Evolutionary conservation across 2,797 vertebrate genomes (phyloP).

Genomic region (Rhinophrynus dorsalis): DNA sequence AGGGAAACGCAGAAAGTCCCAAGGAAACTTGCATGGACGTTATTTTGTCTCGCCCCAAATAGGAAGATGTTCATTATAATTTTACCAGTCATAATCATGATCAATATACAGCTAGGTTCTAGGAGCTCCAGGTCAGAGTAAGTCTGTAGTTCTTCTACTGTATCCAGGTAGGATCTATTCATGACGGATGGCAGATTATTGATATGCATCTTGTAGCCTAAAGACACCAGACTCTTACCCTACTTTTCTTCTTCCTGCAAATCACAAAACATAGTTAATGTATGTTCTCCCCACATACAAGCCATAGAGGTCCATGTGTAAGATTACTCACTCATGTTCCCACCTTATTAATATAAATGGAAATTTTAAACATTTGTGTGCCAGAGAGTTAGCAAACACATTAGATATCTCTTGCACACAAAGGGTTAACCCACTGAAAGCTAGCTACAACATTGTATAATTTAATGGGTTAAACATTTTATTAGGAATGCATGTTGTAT

Average conservation of each 20-base stretch:
- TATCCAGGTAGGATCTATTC: not conserved
- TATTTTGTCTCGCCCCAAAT: constrained; percentile 64
- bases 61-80: constrained; percentile 71
- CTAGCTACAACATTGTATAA: too few relatives aligned
- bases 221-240: not conserved
- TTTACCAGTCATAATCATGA: constrained; percentile 75
- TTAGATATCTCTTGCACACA: too few relatives aligned
- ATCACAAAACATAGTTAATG: not conserved
- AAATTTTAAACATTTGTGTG: too few relatives aligned
- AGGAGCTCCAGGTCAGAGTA: constrained; percentile 1
- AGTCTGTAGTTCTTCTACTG: not conserved
- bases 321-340: too few relatives aligned
- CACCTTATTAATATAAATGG: too few relatives aligned
- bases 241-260: constrained; percentile 1
- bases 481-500: too few relatives aligned
- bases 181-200: not conserved
- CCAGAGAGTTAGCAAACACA: too few relatives aligned
- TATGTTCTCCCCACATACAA: too few relatives aligned
- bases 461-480: too few relatives aligned
- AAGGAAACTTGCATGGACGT: constrained; percentile 68
- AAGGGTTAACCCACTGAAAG: too few relatives aligned
- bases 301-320: too few relatives aligned
- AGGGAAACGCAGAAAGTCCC: constrained; percentile 77
- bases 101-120: constrained; percentile 56
- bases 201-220: not conserved